Evolutionary conservation across 2,113 vertebrate species (phyloP).

Genomic region (Eurypyga helias): DNA sequence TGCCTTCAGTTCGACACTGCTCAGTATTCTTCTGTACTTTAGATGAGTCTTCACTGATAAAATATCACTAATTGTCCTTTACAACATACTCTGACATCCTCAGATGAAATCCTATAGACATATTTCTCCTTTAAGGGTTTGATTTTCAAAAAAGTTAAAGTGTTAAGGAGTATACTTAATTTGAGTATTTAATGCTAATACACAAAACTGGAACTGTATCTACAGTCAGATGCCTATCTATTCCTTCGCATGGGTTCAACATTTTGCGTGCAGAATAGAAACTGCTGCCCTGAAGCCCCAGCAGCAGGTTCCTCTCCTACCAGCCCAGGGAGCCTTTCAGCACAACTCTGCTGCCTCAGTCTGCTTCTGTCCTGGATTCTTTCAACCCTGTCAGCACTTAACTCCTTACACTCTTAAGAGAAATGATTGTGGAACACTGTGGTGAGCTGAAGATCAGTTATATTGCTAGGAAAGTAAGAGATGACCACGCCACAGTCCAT

Average conservation of each 20-base stretch:
- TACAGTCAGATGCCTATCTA: not conserved
- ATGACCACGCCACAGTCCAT: rapidly evolving
- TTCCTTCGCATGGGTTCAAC: not conserved
- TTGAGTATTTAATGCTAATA: not conserved
- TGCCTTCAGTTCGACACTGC: not conserved
- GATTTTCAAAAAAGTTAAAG: not conserved
- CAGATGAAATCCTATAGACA: not conserved
- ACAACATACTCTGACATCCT: not conserved
- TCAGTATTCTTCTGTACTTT: not conserved
- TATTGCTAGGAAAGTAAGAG: not conserved
- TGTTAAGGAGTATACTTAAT: not conserved
- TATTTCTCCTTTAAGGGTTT: not conserved
- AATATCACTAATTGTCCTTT: not conserved
- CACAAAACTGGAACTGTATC: not conserved
- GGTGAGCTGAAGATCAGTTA: not conserved
- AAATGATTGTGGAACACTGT: not conserved
- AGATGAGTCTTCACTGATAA: not conserved
- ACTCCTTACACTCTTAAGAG: not conserved
- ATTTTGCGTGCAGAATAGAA: not conserved
- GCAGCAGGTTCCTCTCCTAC: not conserved
- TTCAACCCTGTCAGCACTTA: not conserved
- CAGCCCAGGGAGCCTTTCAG: not conserved
- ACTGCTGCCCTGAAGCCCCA: not conserved
- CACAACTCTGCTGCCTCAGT: not conserved
- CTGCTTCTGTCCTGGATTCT: not conserved